Conservation (phyloP, 2,113 vertebrate species). For the Hypomesus transpacificus region DNA sequence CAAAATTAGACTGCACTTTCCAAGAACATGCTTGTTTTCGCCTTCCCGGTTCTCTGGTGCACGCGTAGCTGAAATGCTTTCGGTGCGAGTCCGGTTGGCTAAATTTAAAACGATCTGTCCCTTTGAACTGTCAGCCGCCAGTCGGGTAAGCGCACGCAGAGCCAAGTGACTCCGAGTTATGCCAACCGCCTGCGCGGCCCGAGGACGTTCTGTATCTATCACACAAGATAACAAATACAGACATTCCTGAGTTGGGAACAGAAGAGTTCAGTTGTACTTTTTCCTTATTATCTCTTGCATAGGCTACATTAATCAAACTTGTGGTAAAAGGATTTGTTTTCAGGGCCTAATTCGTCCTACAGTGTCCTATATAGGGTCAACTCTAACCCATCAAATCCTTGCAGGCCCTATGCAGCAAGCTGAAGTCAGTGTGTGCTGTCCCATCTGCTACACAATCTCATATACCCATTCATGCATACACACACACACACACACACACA, state of each 20-base stretch:
- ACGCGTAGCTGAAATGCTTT: slow-evolving; percentile 23
- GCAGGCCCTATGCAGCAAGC: too few species aligned
- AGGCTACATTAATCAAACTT: too few species aligned
- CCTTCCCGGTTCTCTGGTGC: not conserved
- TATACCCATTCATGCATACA: not conserved
- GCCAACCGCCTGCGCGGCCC: not conserved
- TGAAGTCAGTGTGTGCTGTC: not conserved
- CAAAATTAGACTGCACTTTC: too few species aligned
- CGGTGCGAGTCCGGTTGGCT: slow-evolving; percentile 29
- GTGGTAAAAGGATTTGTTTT: too few species aligned
- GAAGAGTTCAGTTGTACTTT: too few species aligned
- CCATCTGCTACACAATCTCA: too few species aligned
- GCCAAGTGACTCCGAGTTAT: slow-evolving; percentile 32
- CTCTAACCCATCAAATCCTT: too few species aligned
- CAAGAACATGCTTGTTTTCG: not conserved
- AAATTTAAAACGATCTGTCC: slow-evolving; percentile 58
- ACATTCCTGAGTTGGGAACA: too few species aligned
- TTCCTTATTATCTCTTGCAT: too few species aligned
- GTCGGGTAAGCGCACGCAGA: not conserved
- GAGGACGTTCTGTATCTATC: slow-evolving; percentile 12
- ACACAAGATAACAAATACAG: not conserved
- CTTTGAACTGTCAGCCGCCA: not conserved
- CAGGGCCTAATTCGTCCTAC: too few species aligned
- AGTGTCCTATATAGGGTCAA: too few species aligned
- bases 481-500: slow-evolving; percentile 2